Conservation (phyloP, 2,113 vertebrate genomes). For the Excalfactoria chinensis region DNA sequence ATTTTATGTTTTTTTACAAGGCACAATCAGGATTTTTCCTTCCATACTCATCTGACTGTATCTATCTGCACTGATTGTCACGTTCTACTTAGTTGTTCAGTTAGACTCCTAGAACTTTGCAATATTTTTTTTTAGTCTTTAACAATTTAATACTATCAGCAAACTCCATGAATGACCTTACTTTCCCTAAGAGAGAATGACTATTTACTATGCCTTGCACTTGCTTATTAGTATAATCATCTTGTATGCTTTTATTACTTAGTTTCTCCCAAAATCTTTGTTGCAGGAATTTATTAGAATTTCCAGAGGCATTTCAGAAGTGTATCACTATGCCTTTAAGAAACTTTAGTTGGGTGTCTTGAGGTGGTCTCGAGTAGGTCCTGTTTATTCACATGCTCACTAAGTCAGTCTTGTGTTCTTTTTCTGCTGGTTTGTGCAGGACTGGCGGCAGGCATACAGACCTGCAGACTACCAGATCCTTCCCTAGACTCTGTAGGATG, state of each 20-base stretch:
- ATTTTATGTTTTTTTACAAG: neutral
- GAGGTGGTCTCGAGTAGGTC: neutral
- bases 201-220: neutral
- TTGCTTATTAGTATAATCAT: neutral
- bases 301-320: neutral
- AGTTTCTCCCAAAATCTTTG: neutral
- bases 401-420: neutral
- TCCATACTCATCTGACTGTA: neutral
- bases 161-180: neutral
- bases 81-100: neutral
- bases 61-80: accelerated
- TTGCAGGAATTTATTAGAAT: neutral
- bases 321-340: neutral
- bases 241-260: neutral
- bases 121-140: neutral
- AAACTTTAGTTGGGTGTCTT: neutral
- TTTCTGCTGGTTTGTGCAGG: neutral
- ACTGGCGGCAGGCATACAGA: neutral
- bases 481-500: neutral
- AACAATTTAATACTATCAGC: neutral
- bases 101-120: neutral
- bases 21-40: neutral
- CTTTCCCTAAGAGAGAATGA: neutral
- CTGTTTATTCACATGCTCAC: neutral
- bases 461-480: neutral